Conservation (phyloP, 1,140 invertebrate species). For the Solenopsis fugax region DNA sequence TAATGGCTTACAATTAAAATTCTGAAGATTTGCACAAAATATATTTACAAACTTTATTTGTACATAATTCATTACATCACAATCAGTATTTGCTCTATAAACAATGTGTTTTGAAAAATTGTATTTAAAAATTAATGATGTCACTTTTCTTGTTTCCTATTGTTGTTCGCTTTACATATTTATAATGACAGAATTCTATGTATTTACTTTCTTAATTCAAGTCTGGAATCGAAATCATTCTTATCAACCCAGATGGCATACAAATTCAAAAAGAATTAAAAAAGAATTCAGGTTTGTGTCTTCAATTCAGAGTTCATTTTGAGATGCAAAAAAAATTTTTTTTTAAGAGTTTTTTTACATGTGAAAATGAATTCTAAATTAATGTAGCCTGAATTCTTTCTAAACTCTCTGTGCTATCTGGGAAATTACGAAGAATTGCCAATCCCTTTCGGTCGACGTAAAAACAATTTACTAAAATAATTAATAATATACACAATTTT, state of each 20-base stretch:
- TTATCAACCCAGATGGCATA: no score
- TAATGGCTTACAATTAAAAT: constrained; percentile 4
- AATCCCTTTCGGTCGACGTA: constrained; percentile 58
- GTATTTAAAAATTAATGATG: neutral
- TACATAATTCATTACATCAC: constrained; percentile 29
- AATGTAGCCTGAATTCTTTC: no score
- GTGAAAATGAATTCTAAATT: no score
- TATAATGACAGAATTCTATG: neutral
- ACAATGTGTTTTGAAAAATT: neutral
- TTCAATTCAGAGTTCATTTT: no score
- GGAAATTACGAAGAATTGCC: neutral
- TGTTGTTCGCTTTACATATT: neutral
- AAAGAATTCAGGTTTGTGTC: no score
- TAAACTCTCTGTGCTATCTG: no score
- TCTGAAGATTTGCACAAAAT: neutral
- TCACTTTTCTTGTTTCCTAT: neutral
- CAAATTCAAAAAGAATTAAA: no score
- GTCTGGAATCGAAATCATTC: neutral
- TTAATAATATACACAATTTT: constrained; percentile 72
- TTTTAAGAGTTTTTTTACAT: no score
- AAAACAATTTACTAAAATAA: constrained; percentile 81
- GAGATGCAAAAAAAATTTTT: no score
- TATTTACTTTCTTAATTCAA: constrained; percentile 7
- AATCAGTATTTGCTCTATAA: neutral
- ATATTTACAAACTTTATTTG: neutral